Conservation (phyloP, 2,888 invertebrate species). For the Drosophila longiperda region DNA sequence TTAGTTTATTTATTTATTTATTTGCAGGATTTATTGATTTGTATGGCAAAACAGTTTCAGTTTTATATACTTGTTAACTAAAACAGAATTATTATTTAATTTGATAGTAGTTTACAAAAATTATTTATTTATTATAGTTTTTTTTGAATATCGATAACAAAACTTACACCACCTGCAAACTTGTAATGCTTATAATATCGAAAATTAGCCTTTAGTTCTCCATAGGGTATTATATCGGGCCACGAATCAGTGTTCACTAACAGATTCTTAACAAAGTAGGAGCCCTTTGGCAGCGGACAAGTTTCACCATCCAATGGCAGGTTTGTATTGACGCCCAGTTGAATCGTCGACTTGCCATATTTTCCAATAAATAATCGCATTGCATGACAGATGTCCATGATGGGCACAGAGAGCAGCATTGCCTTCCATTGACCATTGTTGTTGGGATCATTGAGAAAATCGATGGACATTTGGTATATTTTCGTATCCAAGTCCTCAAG, state of each 20-base stretch:
- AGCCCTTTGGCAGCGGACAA: slow-evolving; percentile 29
- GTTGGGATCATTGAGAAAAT: slow-evolving; percentile 30
- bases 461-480: slow-evolving; percentile 26
- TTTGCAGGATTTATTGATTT: neutral
- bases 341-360: slow-evolving; percentile 31
- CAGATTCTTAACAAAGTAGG: slow-evolving; percentile 14
- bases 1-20: too few species aligned
- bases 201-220: slow-evolving; percentile 14
- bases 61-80: neutral
- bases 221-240: slow-evolving; percentile 34
- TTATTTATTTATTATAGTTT: neutral
- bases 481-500: slow-evolving; percentile 26
- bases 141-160: neutral
- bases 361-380: slow-evolving; percentile 12
- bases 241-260: slow-evolving; percentile 31
- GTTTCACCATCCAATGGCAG: slow-evolving; percentile 26
- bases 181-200: slow-evolving; percentile 24
- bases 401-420: slow-evolving; percentile 27
- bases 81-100: neutral
- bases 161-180: slow-evolving; percentile 7
- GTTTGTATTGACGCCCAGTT: slow-evolving; percentile 20
- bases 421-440: slow-evolving; percentile 26
- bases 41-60: neutral
- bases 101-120: neutral
- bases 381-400: slow-evolving; percentile 22